Base-by-base conservation (phyloP, 1,140 invertebrate genomes). In the Caenorhabditis brenneri region DNA sequence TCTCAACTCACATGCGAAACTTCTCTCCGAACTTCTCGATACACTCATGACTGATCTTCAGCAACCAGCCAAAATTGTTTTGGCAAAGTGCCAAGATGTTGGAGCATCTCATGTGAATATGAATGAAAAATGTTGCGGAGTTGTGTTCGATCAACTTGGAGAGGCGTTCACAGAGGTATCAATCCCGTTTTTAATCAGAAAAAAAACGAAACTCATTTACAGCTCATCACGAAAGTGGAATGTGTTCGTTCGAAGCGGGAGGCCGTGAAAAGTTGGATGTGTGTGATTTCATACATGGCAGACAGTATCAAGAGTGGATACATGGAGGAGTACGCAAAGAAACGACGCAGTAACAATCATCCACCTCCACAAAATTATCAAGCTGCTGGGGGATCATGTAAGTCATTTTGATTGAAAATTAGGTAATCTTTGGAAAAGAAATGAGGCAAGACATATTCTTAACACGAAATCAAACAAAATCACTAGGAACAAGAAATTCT, bases 251-350 rank as follows among this genome's bases (percentile, higher is more conserved):
- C 78, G 22, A 86, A 86, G 39, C 60, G 85, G 1, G 85, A 86
- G 42, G 60, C 82, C 2, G 83, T 83, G 9, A 86, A 86, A n/a
- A 84, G 86, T 27, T 86, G 85, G 85, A 86, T 86, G 31, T 80
- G 69, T n/a, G 49, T 86, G 24, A 81, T 86, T 80, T 51, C 49
- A 3, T 81, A 79, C 19, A 53, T 86, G 84, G 82, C 84, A 10
- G 84, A 86, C 78, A 79, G 82, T 39, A 86, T 86, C 65, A 86
- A 86, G 29, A 86, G 84, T 60, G 84, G 84, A 22, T 86, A 86
- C 53, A 86, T 86, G 84, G 81, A 82, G 48, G 84, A 86, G 31
- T 86, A 74, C 69, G 65, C 69, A 39, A 78, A 65, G 29, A 83
- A 83, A 36, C 42, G 22, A 24, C 16, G 65, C 3, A 74, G 65